Conservation (phyloP, 2,797 vertebrate species). For the Scolopax bukidnonensis region DNA sequence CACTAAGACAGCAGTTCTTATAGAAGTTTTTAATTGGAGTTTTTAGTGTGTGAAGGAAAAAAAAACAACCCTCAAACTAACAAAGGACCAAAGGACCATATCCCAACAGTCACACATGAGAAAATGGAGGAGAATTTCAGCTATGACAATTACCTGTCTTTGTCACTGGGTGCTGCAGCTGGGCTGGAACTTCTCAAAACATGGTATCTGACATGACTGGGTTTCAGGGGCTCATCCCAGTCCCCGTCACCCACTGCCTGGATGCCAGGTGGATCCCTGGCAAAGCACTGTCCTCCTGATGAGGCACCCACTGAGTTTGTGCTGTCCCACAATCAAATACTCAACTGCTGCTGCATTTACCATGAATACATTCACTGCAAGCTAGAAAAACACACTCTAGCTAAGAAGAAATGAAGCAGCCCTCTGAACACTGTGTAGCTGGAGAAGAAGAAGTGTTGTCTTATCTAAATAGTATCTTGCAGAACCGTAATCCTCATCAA, state of each 20-base stretch:
- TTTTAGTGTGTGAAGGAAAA: background rate
- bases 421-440: background rate
- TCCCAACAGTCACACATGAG: background rate
- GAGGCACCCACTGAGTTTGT: background rate
- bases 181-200: background rate
- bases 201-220: rapidly evolving
- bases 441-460: background rate
- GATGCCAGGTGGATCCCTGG: rapidly evolving
- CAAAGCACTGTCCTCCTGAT: rapidly evolving
- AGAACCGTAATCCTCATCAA: background rate
- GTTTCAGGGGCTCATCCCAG: background rate
- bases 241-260: rapidly evolving
- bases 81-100: background rate
- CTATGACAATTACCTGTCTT: background rate
- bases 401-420: background rate
- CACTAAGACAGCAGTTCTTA: background rate
- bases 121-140: background rate
- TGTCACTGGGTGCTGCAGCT: background rate
- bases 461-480: background rate
- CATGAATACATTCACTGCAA: background rate
- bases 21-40: background rate
- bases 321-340: background rate
- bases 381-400: background rate
- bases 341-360: background rate
- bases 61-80: background rate